Conservation (phyloP, 2,888 invertebrate species). For the Strigamia maritima region DNA sequence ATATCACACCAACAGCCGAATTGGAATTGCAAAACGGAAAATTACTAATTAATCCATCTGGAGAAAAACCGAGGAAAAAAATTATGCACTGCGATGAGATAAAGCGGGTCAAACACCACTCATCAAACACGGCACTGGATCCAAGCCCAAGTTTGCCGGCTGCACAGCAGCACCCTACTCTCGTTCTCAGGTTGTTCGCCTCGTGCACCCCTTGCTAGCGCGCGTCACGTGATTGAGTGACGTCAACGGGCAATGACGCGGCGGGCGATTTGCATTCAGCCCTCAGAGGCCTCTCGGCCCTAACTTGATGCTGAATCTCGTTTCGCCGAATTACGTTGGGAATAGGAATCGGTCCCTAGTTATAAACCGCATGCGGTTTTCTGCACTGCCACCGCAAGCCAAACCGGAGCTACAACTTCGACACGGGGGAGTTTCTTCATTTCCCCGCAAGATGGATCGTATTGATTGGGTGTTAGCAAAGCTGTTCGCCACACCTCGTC, state of each 20-base stretch:
- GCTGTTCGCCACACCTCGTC: slow-evolving; percentile 5
- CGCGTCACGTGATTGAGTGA: neutral
- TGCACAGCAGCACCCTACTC: slow-evolving; percentile 15
- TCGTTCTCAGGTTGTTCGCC: slow-evolving; percentile 15
- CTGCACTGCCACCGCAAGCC: neutral
- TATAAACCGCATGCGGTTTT: slow-evolving; percentile 4
- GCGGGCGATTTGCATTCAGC: neutral
- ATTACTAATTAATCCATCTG: neutral
- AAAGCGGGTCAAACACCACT: slow-evolving; percentile 6
- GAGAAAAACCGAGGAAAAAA: neutral
- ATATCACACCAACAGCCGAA: neutral
- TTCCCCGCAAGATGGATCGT: slow-evolving; percentile 15
- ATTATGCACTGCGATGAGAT: neutral
- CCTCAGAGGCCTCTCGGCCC: neutral
- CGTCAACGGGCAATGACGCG: neutral
- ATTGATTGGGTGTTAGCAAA: neutral
- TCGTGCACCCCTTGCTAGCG: slow-evolving; percentile 5
- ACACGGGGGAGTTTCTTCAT: neutral
- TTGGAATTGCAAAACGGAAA: neutral
- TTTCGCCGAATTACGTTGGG: neutral
- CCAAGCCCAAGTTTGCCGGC: slow-evolving; percentile 10
- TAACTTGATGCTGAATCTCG: neutral
- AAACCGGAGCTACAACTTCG: neutral
- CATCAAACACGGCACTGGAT: slow-evolving; percentile 15
- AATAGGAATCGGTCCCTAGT: slow-evolving; percentile 3